Conservation (phyloP, 2,888 invertebrate species). For the Drosophila robusta region DNA sequence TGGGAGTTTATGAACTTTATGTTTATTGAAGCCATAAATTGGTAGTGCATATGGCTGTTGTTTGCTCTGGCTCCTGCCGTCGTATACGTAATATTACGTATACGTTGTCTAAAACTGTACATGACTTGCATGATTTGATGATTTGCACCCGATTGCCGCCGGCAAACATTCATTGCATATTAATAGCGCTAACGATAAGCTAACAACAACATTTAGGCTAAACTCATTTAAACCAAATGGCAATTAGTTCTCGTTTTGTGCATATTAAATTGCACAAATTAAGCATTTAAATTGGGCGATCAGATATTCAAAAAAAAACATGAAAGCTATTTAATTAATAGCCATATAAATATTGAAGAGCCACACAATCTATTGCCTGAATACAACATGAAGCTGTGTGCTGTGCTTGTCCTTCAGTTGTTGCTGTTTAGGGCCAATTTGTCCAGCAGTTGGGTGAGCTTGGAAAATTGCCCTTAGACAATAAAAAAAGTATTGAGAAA, state of each 20-base stretch:
- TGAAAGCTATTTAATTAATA: slow-evolving; percentile 3
- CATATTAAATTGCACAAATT: slow-evolving; percentile 42
- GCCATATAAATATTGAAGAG: background rate
- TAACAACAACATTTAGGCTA: background rate
- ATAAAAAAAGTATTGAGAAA: background rate
- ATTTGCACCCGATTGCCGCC: background rate
- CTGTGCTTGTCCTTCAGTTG: background rate
- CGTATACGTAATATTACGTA: slow-evolving; percentile 26
- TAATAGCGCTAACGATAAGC: slow-evolving; percentile 13
- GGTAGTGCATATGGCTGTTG: slow-evolving; percentile 69
- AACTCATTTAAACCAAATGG: slow-evolving; percentile 13
- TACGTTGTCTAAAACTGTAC: slow-evolving; percentile 5
- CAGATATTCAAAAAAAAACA: slow-evolving; percentile 3
- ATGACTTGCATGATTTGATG: slow-evolving; percentile 30
- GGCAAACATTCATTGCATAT: slow-evolving; percentile 9
- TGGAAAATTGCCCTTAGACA: background rate
- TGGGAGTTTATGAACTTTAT: slow-evolving; percentile 81
- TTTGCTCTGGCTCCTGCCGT: background rate
- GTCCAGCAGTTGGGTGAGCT: background rate
- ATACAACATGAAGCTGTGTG: slow-evolving; percentile 5
- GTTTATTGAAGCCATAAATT: slow-evolving; percentile 81
- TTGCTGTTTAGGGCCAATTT: background rate
- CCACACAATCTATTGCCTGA: background rate
- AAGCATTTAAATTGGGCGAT: slow-evolving; percentile 19
- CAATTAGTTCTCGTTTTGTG: slow-evolving; percentile 20